Percentiles rank a stretch among this genome's conserved stretches.
Conservation (phyloP, 2,113 vertebrate species). For the Hydrolagus affinis region DNA sequence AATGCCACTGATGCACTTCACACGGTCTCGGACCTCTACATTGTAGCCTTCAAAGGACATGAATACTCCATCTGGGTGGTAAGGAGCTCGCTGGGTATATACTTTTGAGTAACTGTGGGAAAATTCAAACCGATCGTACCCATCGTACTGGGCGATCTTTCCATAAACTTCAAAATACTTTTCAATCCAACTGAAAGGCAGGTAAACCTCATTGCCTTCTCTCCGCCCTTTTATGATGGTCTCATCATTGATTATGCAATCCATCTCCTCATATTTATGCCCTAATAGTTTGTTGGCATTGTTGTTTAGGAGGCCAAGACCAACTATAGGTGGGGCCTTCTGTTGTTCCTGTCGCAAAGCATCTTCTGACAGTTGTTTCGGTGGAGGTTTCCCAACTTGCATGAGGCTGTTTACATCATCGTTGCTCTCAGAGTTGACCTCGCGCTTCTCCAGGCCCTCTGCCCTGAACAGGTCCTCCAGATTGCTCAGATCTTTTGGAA, state of each 20-base stretch:
- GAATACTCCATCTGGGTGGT: slow-evolving; percentile 88
- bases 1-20: slow-evolving; percentile 94
- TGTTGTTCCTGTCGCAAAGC: slow-evolving; percentile 54
- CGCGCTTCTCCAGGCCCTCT: slow-evolving; percentile 52
- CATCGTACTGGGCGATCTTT: slow-evolving; percentile 77
- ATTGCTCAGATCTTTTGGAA: slow-evolving; percentile 48
- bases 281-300: slow-evolving; percentile 48
- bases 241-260: slow-evolving; percentile 94
- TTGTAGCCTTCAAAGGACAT: slow-evolving; percentile 99
- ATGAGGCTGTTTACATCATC: slow-evolving; percentile 36
- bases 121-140: slow-evolving; percentile 88
- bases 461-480: slow-evolving; percentile 48
- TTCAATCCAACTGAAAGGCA: slow-evolving; percentile 90
- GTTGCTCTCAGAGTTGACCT: slow-evolving; percentile 44
- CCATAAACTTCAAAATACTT: slow-evolving; percentile 97
- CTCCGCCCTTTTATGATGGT: slow-evolving; percentile 73
- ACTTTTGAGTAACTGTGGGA: slow-evolving; percentile 97
- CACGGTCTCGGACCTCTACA: slow-evolving; percentile 88
- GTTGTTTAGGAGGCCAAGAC: slow-evolving; percentile 44
- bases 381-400: slow-evolving; percentile 38
- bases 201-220: slow-evolving; percentile 79
- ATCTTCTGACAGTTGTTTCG: slow-evolving; percentile 67
- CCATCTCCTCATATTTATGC: slow-evolving; percentile 81
- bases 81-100: slow-evolving; percentile 80
- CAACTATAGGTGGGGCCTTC: slow-evolving; percentile 64